Percentiles rank a stretch among this genome's conserved stretches.
Conservation (phyloP, 2,888 invertebrate genomes). For the Tethea ocularis region DNA sequence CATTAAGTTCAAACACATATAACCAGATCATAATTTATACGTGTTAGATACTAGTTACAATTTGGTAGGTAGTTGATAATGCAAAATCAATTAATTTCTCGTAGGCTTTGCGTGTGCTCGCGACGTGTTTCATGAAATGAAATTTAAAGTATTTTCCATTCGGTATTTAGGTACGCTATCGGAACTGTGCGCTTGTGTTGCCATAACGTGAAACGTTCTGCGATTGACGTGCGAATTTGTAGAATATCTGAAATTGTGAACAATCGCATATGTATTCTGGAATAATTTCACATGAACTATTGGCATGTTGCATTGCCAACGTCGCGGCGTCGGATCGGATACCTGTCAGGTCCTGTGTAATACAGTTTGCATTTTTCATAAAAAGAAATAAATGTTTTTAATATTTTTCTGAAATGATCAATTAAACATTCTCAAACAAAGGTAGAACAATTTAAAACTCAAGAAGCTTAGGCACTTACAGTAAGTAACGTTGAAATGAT, state of each 20-base stretch:
- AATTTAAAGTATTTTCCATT: neutral
- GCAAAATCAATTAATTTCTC: neutral
- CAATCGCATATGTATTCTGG: neutral
- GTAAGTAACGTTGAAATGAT: conserved; percentile 2
- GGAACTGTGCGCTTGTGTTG: neutral
- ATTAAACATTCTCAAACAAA: neutral
- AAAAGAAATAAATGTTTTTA: too few species aligned
- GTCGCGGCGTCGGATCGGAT: too few species aligned
- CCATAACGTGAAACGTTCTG: neutral
- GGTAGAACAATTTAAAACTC: neutral
- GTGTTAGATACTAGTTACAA: neutral
- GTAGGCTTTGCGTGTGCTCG: neutral
- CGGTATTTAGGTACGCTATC: neutral
- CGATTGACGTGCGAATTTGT: neutral
- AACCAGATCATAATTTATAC: neutral
- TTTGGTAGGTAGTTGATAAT: neutral
- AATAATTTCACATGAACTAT: neutral
- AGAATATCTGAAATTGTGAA: neutral
- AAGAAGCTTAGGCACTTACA: neutral
- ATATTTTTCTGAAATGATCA: neutral
- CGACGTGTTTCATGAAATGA: neutral
- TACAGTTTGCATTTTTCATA: too few species aligned
- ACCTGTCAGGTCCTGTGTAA: too few species aligned
- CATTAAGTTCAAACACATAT: neutral
- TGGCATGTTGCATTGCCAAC: neutral